Conservation (phyloP, 2,797 vertebrate genomes). For the Amazona ochrocephala region DNA sequence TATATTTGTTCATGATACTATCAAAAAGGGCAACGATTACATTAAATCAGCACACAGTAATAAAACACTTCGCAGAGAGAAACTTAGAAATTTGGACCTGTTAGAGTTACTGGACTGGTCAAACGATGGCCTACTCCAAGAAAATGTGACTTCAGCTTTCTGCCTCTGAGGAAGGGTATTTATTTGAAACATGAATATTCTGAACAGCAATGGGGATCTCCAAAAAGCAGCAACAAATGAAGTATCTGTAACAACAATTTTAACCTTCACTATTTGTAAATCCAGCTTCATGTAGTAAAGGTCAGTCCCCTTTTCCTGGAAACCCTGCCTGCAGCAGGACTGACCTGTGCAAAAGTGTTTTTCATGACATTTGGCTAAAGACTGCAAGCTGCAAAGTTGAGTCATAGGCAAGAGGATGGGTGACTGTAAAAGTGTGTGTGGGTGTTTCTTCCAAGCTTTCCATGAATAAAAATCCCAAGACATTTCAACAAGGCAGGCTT, state of each 20-base stretch:
- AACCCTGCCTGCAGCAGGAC: background rate
- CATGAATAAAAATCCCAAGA: background rate
- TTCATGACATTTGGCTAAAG: conserved; percentile 11
- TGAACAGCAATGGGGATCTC: background rate
- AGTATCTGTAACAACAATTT: background rate
- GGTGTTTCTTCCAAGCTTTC: background rate
- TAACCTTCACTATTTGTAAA: background rate
- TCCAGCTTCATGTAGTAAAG: background rate
- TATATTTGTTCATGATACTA: background rate
- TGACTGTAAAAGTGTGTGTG: background rate
- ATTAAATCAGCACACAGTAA: background rate
- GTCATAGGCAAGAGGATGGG: background rate
- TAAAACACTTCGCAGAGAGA: background rate
- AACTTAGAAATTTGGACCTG: background rate
- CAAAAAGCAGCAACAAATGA: conserved; percentile 48
- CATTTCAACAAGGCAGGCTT: background rate
- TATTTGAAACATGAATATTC: background rate
- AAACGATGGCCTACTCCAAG: background rate
- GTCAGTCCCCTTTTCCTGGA: background rate
- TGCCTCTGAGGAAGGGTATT: background rate
- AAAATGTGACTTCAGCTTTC: background rate
- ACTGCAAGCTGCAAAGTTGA: background rate
- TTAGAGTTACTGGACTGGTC: background rate
- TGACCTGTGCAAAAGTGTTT: background rate
- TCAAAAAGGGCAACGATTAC: background rate